phyloP scores from a whole-genome alignment of 2,797 vertebrate species.

The Eptatretus atami region DNA sequence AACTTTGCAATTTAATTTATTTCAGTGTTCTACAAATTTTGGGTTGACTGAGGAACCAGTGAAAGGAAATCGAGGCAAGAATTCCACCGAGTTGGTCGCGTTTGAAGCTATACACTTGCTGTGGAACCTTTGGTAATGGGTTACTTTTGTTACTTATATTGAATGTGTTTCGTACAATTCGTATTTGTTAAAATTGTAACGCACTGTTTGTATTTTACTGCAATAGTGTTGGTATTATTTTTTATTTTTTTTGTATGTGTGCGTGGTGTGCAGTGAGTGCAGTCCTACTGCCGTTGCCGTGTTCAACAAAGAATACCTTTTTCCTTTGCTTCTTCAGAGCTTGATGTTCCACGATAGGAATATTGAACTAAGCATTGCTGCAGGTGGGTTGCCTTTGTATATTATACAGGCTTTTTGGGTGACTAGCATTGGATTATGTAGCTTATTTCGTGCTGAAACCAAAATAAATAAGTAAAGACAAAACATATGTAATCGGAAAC shows the following conservation, averaged over 20 bases:
- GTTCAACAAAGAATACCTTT: slow-evolving; percentile 58
- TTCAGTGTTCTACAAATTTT: slow-evolving; percentile 38
- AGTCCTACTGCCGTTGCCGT: slow-evolving; percentile 38
- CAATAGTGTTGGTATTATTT: neutral
- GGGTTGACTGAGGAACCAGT: slow-evolving; percentile 11
- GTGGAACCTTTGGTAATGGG: slow-evolving; percentile 78
- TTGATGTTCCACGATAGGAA: slow-evolving; percentile 40
- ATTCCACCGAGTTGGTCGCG: slow-evolving; percentile 32
- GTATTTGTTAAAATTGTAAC: neutral
- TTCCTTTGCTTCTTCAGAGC: slow-evolving; percentile 40
- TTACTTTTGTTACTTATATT: slow-evolving; percentile 9
- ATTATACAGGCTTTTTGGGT: too few relatives aligned
- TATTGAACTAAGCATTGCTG: slow-evolving; percentile 45
- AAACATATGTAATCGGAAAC: too few relatives aligned
- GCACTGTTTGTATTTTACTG: neutral
- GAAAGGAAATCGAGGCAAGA: slow-evolving; percentile 20
- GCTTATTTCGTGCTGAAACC: too few relatives aligned
- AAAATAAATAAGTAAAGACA: too few relatives aligned
- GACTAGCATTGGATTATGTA: too few relatives aligned
- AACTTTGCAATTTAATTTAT: slow-evolving; percentile 9
- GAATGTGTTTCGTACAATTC: neutral
- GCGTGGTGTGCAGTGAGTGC: slow-evolving; percentile 31
- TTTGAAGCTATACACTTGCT: slow-evolving; percentile 63
- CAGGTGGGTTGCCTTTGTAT: slow-evolving; percentile 22
- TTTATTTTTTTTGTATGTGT: slow-evolving; percentile 1